A percentile compares a stretch with the other conserved stretches of the same genome.
Conservation (phyloP, 2,888 invertebrate species). For the Strigamia transsilvanica region DNA sequence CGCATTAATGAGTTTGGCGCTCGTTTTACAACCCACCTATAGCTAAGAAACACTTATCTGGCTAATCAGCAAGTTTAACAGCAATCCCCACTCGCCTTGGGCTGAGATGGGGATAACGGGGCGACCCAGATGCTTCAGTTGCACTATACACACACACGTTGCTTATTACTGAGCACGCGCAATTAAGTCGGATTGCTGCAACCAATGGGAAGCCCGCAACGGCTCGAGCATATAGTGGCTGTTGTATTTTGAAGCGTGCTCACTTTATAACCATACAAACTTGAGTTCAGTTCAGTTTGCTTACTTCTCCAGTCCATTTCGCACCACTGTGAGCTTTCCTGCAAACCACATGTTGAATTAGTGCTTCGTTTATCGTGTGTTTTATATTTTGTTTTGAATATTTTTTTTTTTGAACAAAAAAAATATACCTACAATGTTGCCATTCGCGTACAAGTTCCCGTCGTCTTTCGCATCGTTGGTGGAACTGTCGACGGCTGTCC, state of each 20-base stretch:
- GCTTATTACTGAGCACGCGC: constrained; percentile 30
- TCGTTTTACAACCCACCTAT: constrained; percentile 24
- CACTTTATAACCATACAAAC: not conserved
- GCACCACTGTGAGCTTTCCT: not conserved
- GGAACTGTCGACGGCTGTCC: constrained; percentile 4
- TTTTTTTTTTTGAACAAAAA: not conserved
- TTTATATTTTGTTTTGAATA: too few relatives aligned
- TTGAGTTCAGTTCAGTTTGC: not conserved
- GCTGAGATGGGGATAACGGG: not conserved
- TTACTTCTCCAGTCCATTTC: not conserved
- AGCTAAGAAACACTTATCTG: not conserved
- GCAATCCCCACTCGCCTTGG: constrained; percentile 8
- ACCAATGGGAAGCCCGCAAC: not conserved
- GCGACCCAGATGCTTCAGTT: constrained; percentile 15
- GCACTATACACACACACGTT: not conserved
- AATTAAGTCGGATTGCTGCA: not conserved
- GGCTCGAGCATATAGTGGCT: not conserved
- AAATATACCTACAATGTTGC: not conserved
- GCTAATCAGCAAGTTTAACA: constrained; percentile 35
- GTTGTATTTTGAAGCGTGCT: not conserved
- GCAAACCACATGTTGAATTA: constrained; percentile 9
- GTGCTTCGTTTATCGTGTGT: not conserved
- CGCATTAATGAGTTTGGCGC: constrained; percentile 36
- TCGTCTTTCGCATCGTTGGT: not conserved
- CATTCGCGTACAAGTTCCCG: not conserved